Evolutionary conservation across 2,113 vertebrate species (phyloP).

Genomic region (Bubo scandiacus): DNA sequence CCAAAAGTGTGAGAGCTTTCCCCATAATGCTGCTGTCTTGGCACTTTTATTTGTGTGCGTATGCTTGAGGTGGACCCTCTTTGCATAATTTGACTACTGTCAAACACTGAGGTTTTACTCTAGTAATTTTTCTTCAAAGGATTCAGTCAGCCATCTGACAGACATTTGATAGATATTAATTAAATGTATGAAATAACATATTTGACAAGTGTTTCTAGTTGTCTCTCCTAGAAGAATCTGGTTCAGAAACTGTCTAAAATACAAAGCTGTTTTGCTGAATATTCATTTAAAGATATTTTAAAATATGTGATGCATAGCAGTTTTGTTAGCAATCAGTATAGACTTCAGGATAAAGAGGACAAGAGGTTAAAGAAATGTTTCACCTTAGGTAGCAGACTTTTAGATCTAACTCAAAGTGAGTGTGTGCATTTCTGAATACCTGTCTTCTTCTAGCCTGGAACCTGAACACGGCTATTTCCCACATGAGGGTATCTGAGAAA

Average conservation of each 20-base stretch:
- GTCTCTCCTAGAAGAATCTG: constrained; percentile 26
- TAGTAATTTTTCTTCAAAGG: constrained; percentile 1
- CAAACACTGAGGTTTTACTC: neutral
- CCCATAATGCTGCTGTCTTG: neutral
- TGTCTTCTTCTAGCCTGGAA: neutral
- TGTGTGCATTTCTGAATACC: neutral
- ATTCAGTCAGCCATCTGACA: constrained; percentile 40
- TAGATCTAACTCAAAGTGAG: neutral
- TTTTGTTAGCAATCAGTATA: constrained; percentile 24
- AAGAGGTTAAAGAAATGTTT: neutral
- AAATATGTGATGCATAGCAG: neutral
- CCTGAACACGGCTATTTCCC: neutral
- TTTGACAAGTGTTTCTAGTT: constrained; percentile 56
- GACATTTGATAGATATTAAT: constrained; percentile 58
- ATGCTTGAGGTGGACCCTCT: neutral
- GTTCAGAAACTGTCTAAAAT: constrained; percentile 32
- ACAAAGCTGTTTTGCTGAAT: constrained; percentile 16
- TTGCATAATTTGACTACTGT: constrained; percentile 4
- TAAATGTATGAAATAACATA: constrained; percentile 45
- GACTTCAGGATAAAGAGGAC: neutral
- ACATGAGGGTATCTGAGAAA: neutral
- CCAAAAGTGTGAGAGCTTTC: neutral
- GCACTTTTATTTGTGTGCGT: neutral
- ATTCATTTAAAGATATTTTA: constrained; percentile 23
- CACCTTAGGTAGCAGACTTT: neutral